A percentile compares a stretch with the other conserved stretches of the same genome.
phyloP scores from a whole-genome alignment of 2,797 vertebrate species.

The Coregonus sp. region DNA sequence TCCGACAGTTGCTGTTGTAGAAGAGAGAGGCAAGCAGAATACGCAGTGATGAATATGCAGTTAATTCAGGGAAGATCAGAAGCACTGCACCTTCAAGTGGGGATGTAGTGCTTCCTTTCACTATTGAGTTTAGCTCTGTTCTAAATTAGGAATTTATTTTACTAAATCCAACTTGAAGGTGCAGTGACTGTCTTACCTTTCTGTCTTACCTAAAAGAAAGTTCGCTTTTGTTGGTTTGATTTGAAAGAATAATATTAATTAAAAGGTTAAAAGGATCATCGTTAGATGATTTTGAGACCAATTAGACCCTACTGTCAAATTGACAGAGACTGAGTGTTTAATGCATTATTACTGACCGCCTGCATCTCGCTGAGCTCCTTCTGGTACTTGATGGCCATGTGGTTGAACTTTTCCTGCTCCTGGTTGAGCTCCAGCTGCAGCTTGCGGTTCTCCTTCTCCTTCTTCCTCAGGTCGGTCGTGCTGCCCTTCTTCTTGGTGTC shows the following conservation, averaged over 20 bases:
- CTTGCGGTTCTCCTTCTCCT: conserved; percentile 98
- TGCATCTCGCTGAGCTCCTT: conserved; percentile 96
- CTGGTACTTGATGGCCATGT: conserved; percentile 96
- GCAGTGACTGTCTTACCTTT: background rate
- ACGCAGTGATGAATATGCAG: background rate
- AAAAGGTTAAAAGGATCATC: background rate
- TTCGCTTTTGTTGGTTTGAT: background rate
- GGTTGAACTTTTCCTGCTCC: conserved; percentile 98
- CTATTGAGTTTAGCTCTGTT: background rate
- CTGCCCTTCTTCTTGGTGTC: conserved; percentile 95
- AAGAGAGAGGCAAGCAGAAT: conserved; percentile 7
- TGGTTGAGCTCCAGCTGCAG: conserved; percentile 96
- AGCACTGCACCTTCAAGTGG: background rate
- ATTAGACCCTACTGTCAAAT: background rate
- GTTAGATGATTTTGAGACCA: background rate
- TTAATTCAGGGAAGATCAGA: background rate
- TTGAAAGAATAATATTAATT: background rate
- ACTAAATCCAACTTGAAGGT: background rate
- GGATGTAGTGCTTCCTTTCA: background rate
- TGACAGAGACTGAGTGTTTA: background rate
- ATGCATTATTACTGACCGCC: conserved; percentile 78
- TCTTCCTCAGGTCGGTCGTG: conserved; percentile 94
- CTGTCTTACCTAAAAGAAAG: background rate
- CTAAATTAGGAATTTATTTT: background rate
- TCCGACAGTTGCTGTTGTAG: conserved; percentile 88